Evolutionary conservation across 2,113 vertebrate genomes (phyloP), one percentile per base, ranked within the genome.

Genomic region (Psammodynastes pulverulentus): DNA sequence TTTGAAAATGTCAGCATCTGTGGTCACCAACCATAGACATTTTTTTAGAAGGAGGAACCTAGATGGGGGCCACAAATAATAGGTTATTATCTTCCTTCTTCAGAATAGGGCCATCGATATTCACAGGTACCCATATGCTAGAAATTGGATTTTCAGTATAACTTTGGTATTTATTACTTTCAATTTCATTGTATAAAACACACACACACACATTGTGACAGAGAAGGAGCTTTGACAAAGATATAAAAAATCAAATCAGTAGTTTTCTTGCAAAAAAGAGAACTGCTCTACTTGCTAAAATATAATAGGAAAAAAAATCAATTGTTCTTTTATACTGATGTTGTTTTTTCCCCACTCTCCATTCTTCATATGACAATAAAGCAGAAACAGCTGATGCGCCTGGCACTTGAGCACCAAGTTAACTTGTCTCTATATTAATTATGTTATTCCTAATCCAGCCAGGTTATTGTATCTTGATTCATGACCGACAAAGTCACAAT

Each of bases 251-350:
- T 45, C 54, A 24, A 90, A 93, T 95, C 93, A 90, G 92, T 93
- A 94, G 34, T 89, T 91, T 1, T 67, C 4, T 89, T 86, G 51
- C n/a, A 95, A 88, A 94, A 92, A 88, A 49, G 6, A 79, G 7
- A 79, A 79, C 34, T 43, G 17, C 19, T 79, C 91, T 46, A 92
- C 4, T 87, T 92, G 58, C 90, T 67, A 92, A 89, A 93, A 91
- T 0, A 90, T 49, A 94, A 93, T 84, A 85, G n/a, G n/a, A 94
- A 91, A 93, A 92, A 93, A 85, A 96, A 96, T 93, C 93, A 94
- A 89, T 95, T 93, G 48, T 94, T 52, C 48, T n/a, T 91, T 43
- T 85, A 21, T 54, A 43, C n/a, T 88, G 23, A 87, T 51, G 92
- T 67, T n/a, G 52, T 93, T 39, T 79, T 15, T 5, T 1, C 2